Base-by-base conservation (phyloP, 2,797 vertebrate species). In the Lacerta viridis region DNA sequence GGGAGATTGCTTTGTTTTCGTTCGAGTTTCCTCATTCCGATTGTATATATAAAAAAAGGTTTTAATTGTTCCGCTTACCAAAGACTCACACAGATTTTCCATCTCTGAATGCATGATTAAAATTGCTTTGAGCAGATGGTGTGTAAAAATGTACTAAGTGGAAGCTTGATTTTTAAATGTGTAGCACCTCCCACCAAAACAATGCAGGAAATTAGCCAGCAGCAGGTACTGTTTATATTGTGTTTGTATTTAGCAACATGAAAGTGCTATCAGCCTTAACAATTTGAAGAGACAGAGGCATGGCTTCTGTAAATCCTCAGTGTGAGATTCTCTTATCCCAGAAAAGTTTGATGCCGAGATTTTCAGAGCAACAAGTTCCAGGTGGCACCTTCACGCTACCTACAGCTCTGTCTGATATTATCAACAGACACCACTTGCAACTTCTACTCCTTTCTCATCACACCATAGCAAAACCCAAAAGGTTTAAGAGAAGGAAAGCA, bases 121-220 rank as follows among this genome's bases (percentile, higher is more conserved):
- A 80, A 64, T 74, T 80, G 15, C 36, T 84, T 61, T 64, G 76
- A 80, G 68, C 39, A 83, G 80, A n/a, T 46, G 33, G 36, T 15
- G 13, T 74, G 18, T 20, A 79, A 50, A 87, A 11, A 17, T 64
- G 33, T 43, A 33, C 29, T 2, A 46, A 64, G 27, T 27, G 50
- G 68, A 43, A 27, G 17, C 46, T 68, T 25, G 43, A 20, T 20
- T 41, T 85, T 39, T 23, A 41, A 41, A 75, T 15, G 4, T 66
- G 36, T 59, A 2, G 25, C 39, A 71, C 68, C 27, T 72, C 13
- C 50, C 27, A 59, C 29, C 43, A 25, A 23, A 55, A 80, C 50
- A 61, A 75, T 39, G 15, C 55, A 61, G 36, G 27, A 72, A 80
- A 80, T 87, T 27, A 72, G 25, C 41, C 15, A 74, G 27, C 15